Evolutionary conservation across 2,888 invertebrate genomes (phyloP).

Genomic region (Andrena haemorrhoa): DNA sequence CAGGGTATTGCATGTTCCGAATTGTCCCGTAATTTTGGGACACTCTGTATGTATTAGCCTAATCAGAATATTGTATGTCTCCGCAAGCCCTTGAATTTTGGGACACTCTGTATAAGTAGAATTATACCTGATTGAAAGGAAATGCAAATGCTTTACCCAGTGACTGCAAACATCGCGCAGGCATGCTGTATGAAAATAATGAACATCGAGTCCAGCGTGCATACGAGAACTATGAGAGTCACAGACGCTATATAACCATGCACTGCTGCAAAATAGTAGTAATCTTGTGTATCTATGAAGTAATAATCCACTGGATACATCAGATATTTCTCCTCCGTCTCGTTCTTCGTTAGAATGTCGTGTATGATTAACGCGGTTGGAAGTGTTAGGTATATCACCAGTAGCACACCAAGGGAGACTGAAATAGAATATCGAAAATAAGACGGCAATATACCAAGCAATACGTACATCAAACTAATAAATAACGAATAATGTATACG

Average conservation of each 20-base stretch:
- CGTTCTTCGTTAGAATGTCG: neutral
- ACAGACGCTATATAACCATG: neutral
- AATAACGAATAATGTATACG: too few relatives aligned
- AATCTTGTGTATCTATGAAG: neutral
- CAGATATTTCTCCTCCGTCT: conserved; percentile 1
- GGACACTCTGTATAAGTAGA: neutral
- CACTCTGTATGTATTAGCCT: too few relatives aligned
- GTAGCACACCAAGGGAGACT: neutral
- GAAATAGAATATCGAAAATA: neutral
- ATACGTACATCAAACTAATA: too few relatives aligned
- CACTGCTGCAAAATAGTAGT: neutral
- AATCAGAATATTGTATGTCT: too few relatives aligned
- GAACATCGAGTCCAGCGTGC: conserved; percentile 1
- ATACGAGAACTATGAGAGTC: neutral
- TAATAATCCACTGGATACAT: neutral
- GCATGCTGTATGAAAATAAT: conserved; percentile 3
- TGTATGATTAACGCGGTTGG: neutral
- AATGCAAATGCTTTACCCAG: neutral
- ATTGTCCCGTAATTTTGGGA: too few relatives aligned
- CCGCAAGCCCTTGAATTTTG: too few relatives aligned
- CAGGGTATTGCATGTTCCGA: too few relatives aligned
- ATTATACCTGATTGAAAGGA: neutral
- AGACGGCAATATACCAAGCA: neutral
- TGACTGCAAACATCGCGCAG: conserved; percentile 1
- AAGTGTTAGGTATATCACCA: neutral